Evolutionary conservation across 2,113 vertebrate species (phyloP).

Genomic region (Ia io): DNA sequence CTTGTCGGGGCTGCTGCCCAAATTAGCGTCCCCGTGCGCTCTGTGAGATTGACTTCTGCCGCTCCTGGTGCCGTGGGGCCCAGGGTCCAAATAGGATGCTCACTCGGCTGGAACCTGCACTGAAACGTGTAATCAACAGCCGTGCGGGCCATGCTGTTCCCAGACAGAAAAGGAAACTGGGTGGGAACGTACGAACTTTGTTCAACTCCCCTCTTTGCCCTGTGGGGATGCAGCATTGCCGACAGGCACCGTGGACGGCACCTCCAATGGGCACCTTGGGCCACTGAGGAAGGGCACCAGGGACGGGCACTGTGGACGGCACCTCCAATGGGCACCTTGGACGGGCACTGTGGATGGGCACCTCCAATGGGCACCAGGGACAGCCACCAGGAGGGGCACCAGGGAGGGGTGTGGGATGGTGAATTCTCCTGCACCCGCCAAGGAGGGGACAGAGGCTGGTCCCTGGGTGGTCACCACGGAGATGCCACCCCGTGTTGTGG

Average conservation of each 20-base stretch:
- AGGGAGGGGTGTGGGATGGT: not conserved
- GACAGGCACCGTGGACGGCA: not conserved
- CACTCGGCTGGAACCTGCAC: conserved; percentile 87
- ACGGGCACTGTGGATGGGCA: not conserved
- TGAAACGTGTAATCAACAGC: conserved; percentile 89
- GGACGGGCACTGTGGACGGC: no score
- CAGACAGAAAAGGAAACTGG: conserved; percentile 33
- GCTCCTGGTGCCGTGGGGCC: conserved; percentile 85
- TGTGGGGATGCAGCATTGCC: accelerated
- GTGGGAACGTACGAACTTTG: not conserved
- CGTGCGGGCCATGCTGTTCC: conserved; percentile 75
- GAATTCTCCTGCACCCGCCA: not conserved
- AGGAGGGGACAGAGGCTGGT: not conserved
- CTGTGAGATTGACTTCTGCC: conserved; percentile 71
- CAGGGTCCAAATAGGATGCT: conserved; percentile 83
- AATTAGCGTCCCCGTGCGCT: conserved; percentile 69
- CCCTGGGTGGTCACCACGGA: not conserved
- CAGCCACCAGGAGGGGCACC: no score
- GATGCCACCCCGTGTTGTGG: not conserved
- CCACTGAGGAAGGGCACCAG: no score
- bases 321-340: no score
- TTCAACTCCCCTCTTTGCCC: not conserved
- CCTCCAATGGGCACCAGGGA: not conserved
- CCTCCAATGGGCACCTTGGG: no score
- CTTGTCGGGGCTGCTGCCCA: conserved; percentile 51